Evolutionary conservation across 2,797 vertebrate species (phyloP), one percentile per base, ranked within the genome.

Genomic region (Tapirus indicus): DNA sequence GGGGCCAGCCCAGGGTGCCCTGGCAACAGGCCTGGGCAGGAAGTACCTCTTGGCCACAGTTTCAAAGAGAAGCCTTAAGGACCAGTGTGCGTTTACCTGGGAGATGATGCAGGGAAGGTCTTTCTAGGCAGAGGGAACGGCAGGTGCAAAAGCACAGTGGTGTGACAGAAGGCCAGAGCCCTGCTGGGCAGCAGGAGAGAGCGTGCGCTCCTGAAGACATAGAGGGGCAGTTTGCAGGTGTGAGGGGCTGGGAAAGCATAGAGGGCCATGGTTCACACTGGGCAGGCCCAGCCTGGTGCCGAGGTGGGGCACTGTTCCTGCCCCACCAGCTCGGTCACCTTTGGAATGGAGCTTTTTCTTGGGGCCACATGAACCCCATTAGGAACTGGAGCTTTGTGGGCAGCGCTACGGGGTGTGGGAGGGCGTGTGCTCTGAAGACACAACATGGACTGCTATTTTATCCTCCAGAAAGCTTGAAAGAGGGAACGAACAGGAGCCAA

Each of bases 401-500:
- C 32, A 71, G 64, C 1, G 17, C 56, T 14, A 14, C 0, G 41
- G 7, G 69, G 7, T 1, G n/a, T 6, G 3, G 60, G 49, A 69
- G 47, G 29, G 60, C 0, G 0, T 69, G 56, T 47, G 47, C 17
- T 35, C 18, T 10, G 77, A 71, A 83, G 82, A 58, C 2, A 11
- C 74, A 21, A 23, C 1, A 32, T 80, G 58, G 77, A 78, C 49
- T 72, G 35, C 91, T 88, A 12, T 79, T 88, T 74, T 90, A 71
- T 56, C n/a, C 84, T 94, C 62, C 79, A 68, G 69, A 89, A 93
- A 92, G 91, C 77, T 25, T 21, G 14, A 47, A 87, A 75, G 62
- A 92, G 32, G 86, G 41, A 71, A 20, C 47, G 69, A 41, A 47
- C 3, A 83, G 78, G 78, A 83, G 47, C 75, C 75, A 86, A 71